Conservation (phyloP, 1,140 invertebrate species). For the Lamellibrachia luymesi region DNA sequence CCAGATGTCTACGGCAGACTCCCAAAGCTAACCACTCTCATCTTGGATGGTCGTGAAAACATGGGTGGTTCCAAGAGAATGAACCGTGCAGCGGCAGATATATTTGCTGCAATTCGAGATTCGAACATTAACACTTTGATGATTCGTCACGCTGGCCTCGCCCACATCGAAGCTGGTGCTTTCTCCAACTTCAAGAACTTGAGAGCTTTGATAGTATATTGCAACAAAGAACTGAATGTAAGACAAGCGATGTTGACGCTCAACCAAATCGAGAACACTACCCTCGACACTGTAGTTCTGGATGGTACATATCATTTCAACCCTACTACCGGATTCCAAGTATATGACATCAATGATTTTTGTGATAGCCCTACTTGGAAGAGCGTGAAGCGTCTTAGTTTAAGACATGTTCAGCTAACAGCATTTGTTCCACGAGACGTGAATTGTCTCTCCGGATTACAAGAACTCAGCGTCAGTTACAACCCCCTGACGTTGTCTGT, state of each 20-base stretch:
- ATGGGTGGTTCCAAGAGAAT: neutral
- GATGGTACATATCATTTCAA: neutral
- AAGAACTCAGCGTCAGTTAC: neutral
- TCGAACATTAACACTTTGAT: neutral
- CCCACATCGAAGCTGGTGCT: neutral
- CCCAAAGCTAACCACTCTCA: neutral
- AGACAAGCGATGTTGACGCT: neutral
- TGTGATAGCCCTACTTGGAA: neutral
- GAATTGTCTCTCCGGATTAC: neutral
- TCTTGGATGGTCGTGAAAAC: neutral
- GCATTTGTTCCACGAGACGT: neutral
- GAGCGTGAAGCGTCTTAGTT: neutral
- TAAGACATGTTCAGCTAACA: neutral
- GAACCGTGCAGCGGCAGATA: neutral
- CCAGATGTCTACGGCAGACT: neutral
- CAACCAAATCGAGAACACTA: neutral
- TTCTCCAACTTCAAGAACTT: constrained; percentile 5
- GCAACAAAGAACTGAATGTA: neutral
- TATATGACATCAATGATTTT: neutral
- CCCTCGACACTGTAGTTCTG: neutral
- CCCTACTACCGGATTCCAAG: neutral
- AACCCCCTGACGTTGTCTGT: neutral
- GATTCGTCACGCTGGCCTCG: neutral
- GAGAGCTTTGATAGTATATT: neutral
- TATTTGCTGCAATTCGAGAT: neutral